phyloP scores from a whole-genome alignment of 2,797 vertebrate species.

The Lepilemur septentrionalis region DNA sequence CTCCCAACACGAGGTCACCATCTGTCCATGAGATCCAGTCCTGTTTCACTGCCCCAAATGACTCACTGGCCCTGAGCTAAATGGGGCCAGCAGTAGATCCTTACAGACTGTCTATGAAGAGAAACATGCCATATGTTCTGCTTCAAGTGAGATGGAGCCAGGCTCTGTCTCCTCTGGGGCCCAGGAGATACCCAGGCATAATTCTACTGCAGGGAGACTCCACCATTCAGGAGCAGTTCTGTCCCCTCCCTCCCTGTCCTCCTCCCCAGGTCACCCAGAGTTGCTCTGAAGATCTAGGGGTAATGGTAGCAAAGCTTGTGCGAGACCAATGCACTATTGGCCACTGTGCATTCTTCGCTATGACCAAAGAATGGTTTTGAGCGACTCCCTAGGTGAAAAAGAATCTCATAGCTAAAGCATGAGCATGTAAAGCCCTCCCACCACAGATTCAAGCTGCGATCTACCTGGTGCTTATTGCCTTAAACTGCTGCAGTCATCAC shows the following conservation, averaged over 20 bases:
- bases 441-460: neutral
- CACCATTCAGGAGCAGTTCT: neutral
- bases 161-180: neutral
- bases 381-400: neutral
- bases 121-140: neutral
- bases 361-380: neutral
- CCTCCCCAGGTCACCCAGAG: neutral
- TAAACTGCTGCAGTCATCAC: neutral
- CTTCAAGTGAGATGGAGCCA: neutral
- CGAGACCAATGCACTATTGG: neutral
- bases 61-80: neutral
- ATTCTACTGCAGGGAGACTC: neutral
- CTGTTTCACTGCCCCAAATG: neutral
- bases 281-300: neutral
- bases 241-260: neutral
- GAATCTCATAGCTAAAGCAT: neutral
- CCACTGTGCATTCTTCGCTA: neutral
- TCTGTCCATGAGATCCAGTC: neutral
- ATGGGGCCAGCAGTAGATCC: neutral
- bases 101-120: neutral
- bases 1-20: neutral
- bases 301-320: neutral
- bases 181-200: neutral
- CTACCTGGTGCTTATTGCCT: neutral
- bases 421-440: neutral